These are phyloP conservation scores for Thalassaphorura encarpata DNA, from an alignment of 1,140 invertebrate species.

Conservation along the genomic window DNA sequence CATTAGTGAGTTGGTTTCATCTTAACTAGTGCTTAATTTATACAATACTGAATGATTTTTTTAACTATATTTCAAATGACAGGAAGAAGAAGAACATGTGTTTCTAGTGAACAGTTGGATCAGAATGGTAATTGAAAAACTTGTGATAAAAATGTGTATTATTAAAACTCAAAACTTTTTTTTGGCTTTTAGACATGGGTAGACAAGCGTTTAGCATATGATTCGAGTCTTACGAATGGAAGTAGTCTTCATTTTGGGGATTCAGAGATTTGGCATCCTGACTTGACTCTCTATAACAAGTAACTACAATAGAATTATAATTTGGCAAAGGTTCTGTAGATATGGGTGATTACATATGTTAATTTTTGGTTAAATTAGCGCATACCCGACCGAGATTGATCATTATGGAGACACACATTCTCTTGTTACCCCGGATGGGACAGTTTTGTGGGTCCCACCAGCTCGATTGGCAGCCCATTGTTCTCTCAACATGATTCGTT, in stretches of 20 bases:
- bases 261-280: slow-evolving; percentile 32
- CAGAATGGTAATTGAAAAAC: slow-evolving; percentile 15
- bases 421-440: slow-evolving; percentile 47
- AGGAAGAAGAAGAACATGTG: slow-evolving; percentile 25
- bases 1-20: slow-evolving; percentile 50
- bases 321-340: too few relatives aligned
- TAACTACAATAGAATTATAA: slow-evolving; percentile 9
- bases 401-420: slow-evolving; percentile 52
- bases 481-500: slow-evolving; percentile 52
- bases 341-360: too few relatives aligned
- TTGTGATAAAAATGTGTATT: background rate
- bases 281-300: slow-evolving; percentile 33
- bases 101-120: slow-evolving; percentile 27
- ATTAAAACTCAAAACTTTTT: background rate
- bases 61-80: background rate
- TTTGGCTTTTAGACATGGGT: slow-evolving; percentile 32
- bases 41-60: background rate
- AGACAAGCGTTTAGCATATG: slow-evolving; percentile 30
- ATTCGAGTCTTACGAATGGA: slow-evolving; percentile 14
- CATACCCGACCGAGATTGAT: slow-evolving; percentile 36
- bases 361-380: too few relatives aligned
- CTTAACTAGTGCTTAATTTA: slow-evolving; percentile 6
- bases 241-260: slow-evolving; percentile 19
- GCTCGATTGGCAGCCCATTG: slow-evolving; percentile 55
- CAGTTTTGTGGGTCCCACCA: slow-evolving; percentile 57